Evolutionary conservation across 2,113 vertebrate genomes (phyloP).

Genomic region (Anguilla rostrata): DNA sequence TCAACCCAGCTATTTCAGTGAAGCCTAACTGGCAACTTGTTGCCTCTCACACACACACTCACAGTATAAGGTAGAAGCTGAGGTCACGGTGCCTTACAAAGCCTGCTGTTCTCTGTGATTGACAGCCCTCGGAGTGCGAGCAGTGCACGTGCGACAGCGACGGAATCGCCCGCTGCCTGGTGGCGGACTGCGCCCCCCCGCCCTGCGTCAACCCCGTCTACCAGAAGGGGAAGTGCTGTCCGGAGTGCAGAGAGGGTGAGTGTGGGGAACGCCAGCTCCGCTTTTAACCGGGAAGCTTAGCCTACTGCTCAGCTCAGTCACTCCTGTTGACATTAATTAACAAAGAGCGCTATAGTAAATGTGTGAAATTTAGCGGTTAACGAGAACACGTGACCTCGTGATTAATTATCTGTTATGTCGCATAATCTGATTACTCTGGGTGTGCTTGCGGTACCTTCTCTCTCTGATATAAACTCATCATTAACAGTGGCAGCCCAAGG

Average conservation of each 20-base stretch:
- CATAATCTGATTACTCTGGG: background rate
- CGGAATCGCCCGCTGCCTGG: conserved; percentile 76
- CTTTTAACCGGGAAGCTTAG: background rate
- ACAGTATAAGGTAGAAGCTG: background rate
- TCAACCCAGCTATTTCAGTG: background rate
- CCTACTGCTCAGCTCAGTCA: too few relatives aligned
- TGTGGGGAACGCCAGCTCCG: background rate
- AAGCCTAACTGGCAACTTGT: background rate
- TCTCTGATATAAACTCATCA: background rate
- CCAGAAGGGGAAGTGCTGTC: conserved; percentile 75
- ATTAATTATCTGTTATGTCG: background rate
- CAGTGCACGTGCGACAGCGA: conserved; percentile 77
- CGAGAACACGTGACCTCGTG: background rate
- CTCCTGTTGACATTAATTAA: background rate
- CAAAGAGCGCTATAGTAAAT: background rate
- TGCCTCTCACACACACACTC: background rate
- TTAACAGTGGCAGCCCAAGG: background rate
- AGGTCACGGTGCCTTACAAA: background rate
- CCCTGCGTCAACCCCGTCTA: conserved; percentile 77
- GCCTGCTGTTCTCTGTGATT: conserved; percentile 23
- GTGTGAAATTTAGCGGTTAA: background rate
- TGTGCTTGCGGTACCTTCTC: background rate
- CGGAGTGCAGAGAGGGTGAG: conserved; percentile 76
- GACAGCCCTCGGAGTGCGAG: conserved; percentile 78
- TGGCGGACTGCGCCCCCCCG: conserved; percentile 79